Evolutionary conservation across 2,113 vertebrate species (phyloP).

Genomic region (Puntigrus tetrazona): DNA sequence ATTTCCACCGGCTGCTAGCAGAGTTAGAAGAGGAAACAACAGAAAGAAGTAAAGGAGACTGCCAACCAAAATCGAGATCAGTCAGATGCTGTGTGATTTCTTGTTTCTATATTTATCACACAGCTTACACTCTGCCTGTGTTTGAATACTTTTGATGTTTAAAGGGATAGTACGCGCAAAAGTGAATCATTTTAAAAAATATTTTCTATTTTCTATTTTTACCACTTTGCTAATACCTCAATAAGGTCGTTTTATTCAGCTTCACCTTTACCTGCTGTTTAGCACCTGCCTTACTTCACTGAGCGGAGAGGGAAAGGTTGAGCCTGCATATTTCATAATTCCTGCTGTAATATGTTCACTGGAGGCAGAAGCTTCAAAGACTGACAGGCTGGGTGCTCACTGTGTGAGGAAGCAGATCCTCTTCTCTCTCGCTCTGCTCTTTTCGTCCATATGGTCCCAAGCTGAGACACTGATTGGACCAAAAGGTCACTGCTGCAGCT

Average conservation of each 20-base stretch:
- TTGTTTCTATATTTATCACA: neutral
- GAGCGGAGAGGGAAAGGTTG: slow-evolving; percentile 67
- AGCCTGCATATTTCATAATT: slow-evolving; percentile 76
- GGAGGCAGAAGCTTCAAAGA: slow-evolving; percentile 44
- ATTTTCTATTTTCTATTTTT: too few relatives aligned
- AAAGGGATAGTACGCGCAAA: neutral
- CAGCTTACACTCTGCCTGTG: neutral
- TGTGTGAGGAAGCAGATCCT: slow-evolving; percentile 25
- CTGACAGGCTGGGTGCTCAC: neutral
- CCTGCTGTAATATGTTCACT: slow-evolving; percentile 47
- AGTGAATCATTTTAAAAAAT: too few relatives aligned
- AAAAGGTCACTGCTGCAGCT: slow-evolving; percentile 50
- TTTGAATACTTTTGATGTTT: neutral
- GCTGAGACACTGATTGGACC: slow-evolving; percentile 45
- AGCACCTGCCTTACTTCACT: slow-evolving; percentile 19
- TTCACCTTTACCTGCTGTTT: slow-evolving; percentile 42
- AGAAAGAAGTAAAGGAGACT: neutral
- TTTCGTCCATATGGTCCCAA: slow-evolving; percentile 27
- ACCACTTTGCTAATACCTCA: too few relatives aligned
- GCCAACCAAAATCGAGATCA: neutral
- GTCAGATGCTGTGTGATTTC: neutral
- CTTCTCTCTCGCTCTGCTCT: slow-evolving; percentile 39
- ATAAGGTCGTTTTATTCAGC: slow-evolving; percentile 5
- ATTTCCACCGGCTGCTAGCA: neutral
- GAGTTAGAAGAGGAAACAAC: neutral